These are phyloP conservation scores for Cyclargus thomasi DNA, from an alignment of 1,140 invertebrate genomes.

Conservation along the genomic window DNA sequence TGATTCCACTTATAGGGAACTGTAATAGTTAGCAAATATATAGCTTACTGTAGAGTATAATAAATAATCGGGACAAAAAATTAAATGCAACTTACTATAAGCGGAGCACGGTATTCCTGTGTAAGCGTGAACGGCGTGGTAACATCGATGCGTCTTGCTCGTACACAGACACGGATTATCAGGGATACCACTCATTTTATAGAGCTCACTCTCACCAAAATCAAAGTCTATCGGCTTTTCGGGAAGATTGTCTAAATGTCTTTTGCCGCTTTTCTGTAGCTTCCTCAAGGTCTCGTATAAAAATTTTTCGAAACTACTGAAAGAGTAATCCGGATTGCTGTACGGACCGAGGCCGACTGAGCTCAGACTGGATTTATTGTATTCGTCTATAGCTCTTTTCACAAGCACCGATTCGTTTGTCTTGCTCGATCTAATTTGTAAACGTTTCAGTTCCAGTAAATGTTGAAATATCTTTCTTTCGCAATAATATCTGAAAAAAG, in stretches of 20 bases:
- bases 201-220: conserved; percentile 67
- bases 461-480: conserved; percentile 96
- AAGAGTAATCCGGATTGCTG: conserved; percentile 83
- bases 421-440: conserved; percentile 92
- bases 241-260: conserved; percentile 79
- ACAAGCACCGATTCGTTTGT: conserved; percentile 92
- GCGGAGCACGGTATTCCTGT: conserved; percentile 90
- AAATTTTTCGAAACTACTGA: conserved; percentile 93
- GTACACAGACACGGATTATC: conserved; percentile 84
- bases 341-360: conserved; percentile 82
- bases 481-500: conserved; percentile 85
- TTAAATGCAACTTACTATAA: conserved; percentile 80
- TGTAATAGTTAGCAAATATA: conserved; percentile 60
- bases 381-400: conserved; percentile 88
- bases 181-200: conserved; percentile 68
- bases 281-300: conserved; percentile 90
- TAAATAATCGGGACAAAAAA: conserved; percentile 3
- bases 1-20: conserved; percentile 83
- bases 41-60: background rate
- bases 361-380: conserved; percentile 84
- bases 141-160: conserved; percentile 89
- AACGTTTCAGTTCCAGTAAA: conserved; percentile 91
- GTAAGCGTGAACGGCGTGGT: conserved; percentile 92
- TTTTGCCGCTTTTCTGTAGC: conserved; percentile 81
- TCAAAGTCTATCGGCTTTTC: conserved; percentile 73